These are phyloP conservation scores for Ornithorhynchus anatinus DNA, from an alignment of 2,113 vertebrate species.

Conservation along the genomic window DNA sequence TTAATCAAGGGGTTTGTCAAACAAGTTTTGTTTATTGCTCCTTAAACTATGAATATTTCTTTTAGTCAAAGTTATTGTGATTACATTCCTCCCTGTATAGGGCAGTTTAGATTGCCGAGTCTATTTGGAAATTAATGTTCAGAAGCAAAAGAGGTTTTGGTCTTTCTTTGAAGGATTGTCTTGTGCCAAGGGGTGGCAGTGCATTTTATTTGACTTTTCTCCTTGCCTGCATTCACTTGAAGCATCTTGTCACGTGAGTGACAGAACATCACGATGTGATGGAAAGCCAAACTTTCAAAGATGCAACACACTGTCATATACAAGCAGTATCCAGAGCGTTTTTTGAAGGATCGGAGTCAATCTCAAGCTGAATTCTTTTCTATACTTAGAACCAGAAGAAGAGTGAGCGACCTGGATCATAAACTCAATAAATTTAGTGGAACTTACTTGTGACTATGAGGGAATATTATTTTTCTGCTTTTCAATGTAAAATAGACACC, in stretches of 20 bases:
- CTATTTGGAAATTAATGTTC: slow-evolving; percentile 33
- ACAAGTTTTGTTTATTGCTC: slow-evolving; percentile 27
- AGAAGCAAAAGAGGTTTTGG: slow-evolving; percentile 23
- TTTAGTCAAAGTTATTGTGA: slow-evolving; percentile 4
- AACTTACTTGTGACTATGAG: neutral
- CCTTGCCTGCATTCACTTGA: slow-evolving; percentile 41
- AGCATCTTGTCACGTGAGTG: slow-evolving; percentile 27
- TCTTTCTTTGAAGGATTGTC: slow-evolving; percentile 51
- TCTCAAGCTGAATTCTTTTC: neutral
- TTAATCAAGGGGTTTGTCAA: neutral
- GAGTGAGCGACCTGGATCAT: neutral
- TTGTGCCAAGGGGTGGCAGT: slow-evolving; percentile 2
- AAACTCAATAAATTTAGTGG: neutral
- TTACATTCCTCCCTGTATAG: slow-evolving; percentile 10
- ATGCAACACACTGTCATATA: slow-evolving; percentile 27
- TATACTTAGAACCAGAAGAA: neutral
- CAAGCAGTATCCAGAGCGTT: slow-evolving; percentile 2
- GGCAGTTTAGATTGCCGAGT: slow-evolving; percentile 9
- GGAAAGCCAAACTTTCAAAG: slow-evolving; percentile 37
- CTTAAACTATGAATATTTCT: neutral
- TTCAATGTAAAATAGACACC: too few relatives aligned
- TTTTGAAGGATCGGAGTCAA: neutral
- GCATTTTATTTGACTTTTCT: slow-evolving; percentile 50
- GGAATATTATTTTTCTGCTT: too few relatives aligned
- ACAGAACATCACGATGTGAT: slow-evolving; percentile 17